Evolutionary conservation across 2,888 invertebrate genomes (phyloP), one percentile per base, ranked within the genome.

Genomic region (Hesperia comma): DNA sequence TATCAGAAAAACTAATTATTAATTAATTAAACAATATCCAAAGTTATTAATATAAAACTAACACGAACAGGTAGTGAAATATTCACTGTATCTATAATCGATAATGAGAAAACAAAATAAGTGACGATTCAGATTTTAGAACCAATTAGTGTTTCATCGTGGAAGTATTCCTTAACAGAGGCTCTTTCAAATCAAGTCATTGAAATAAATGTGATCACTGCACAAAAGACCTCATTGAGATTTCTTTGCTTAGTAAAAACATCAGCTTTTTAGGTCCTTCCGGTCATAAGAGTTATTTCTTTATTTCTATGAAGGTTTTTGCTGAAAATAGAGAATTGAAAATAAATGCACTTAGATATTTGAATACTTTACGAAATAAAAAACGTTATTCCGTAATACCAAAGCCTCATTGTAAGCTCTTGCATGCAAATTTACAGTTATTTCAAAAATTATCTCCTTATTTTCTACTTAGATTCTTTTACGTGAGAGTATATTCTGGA

Each of bases 171-270:
- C 26, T 17, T 6, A 61, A 61, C 41, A 41, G 53, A 61, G 51
- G 33, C 26, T 53, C 41, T 53, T 61, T 61, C 26, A 53, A 41
- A 17, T 53, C 37, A 55, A 55, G 58, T 43, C 54, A 62, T 62
- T 63, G 55, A 55, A 55, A 61, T 61, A 40, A 55, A 43, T n/a
- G 43, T 55, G 46, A 63, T 55, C 55, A 55, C 19, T n/a, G 55
- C 32, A 57, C 49, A 55, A 63, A 21, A 57, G 49, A 56, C 6
- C 37, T 46, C 56, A 57, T 60, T 60, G 63, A 56, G 56, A 7
- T 56, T 63, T 56, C 63, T 49, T 63, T 63, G 19, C 46, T 17
- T 6, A 33, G 10, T 55, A 63, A 55, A 55, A 63, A 63, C 55
- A 56, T 12, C 12, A 33, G 32, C 55, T 33, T 55, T 40, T 61